These are phyloP conservation scores for Porites divaricata DNA, from an alignment of 92 coral and sea anemone species.

Conservation along the genomic window DNA sequence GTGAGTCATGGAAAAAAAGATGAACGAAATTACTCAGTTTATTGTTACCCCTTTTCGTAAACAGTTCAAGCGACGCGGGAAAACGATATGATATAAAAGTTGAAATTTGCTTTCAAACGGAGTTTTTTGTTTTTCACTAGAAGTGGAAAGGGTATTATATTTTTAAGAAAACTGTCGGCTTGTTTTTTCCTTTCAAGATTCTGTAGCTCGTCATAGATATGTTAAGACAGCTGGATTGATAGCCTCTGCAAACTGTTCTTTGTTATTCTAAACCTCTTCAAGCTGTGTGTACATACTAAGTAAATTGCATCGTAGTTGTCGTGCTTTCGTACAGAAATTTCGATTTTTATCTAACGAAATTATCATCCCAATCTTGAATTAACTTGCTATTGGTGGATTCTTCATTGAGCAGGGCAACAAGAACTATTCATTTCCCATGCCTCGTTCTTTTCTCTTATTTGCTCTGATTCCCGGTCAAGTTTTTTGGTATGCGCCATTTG, in stretches of 20 bases:
- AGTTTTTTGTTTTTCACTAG: neutral
- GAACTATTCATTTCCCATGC: slow-evolving; percentile 33
- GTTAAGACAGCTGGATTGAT: slow-evolving; percentile 48
- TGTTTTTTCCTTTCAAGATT: slow-evolving; percentile 23
- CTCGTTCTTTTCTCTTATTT: slow-evolving; percentile 22
- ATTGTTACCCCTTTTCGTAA: neutral
- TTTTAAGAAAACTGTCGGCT: slow-evolving; percentile 32
- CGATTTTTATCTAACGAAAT: slow-evolving; percentile 25
- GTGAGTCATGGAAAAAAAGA: no score
- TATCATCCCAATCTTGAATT: slow-evolving; percentile 49
- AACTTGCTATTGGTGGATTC: slow-evolving; percentile 23
- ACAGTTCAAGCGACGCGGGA: neutral
- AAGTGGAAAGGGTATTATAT: slow-evolving; percentile 18
- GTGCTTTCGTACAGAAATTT: slow-evolving; percentile 3
- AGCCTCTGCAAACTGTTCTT: slow-evolving; percentile 49
- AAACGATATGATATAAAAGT: neutral
- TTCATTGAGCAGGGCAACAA: slow-evolving; percentile 39
- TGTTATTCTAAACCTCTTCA: slow-evolving; percentile 61
- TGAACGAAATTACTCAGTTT: neutral
- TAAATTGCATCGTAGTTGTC: slow-evolving; percentile 30
- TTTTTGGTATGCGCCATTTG: slow-evolving; percentile 9
- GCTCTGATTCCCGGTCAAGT: slow-evolving; percentile 15
- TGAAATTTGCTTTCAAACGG: neutral
- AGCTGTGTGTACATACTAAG: slow-evolving; percentile 60
- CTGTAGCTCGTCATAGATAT: slow-evolving; percentile 16